A percentile compares a stretch with the other conserved stretches of the same genome.
These are phyloP conservation scores for Phyllopteryx taeniolatus DNA, from an alignment of 2,113 vertebrate species.

Conservation along the genomic window DNA sequence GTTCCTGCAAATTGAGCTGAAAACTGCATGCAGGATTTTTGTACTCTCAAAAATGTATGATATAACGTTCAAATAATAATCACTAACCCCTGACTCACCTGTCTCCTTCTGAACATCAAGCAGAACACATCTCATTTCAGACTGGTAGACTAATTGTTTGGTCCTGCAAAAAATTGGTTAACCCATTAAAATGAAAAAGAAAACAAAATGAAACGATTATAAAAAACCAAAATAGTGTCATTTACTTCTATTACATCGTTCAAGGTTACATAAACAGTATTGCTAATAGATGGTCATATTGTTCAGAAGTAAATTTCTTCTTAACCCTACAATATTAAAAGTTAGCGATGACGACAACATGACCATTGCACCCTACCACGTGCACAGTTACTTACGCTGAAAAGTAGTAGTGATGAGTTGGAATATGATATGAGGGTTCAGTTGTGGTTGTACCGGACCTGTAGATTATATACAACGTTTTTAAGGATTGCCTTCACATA, in stretches of 20 bases:
- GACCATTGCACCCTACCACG: neutral
- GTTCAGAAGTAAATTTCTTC: neutral
- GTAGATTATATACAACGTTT: neutral
- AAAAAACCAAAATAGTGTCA: neutral
- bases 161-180: constrained; percentile 29
- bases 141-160: constrained; percentile 44
- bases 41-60: neutral
- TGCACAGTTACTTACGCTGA: neutral
- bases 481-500: neutral
- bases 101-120: constrained; percentile 12
- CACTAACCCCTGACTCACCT: constrained; percentile 29
- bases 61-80: neutral
- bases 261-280: neutral
- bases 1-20: neutral
- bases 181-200: neutral
- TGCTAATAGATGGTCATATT: neutral
- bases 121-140: constrained; percentile 67
- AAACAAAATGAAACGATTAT: neutral
- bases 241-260: neutral
- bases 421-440: neutral
- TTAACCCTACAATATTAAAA: neutral
- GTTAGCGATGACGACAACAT: neutral
- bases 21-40: neutral
- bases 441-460: neutral
- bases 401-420: neutral